Conservation (phyloP, 2,888 invertebrate genomes). For the Tenthredo livida region DNA sequence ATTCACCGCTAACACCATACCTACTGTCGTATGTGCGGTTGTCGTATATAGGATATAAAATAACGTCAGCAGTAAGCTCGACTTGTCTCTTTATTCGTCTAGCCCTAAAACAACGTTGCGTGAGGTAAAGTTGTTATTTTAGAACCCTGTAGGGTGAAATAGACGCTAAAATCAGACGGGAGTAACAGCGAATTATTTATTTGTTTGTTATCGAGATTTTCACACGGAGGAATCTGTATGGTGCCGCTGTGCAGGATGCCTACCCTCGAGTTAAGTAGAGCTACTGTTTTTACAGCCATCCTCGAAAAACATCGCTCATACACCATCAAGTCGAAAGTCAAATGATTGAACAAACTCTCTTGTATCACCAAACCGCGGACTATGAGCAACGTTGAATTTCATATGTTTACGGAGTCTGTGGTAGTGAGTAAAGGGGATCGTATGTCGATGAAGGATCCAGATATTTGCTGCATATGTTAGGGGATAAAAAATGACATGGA, state of each 20-base stretch:
- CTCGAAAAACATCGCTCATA: constrained; percentile 26
- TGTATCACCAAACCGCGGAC: not conserved
- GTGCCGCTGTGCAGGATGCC: not conserved
- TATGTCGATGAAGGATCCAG: too few species aligned
- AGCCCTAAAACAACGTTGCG: constrained; percentile 51
- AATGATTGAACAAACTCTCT: constrained; percentile 7
- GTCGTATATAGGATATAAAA: not conserved
- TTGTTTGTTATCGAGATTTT: constrained; percentile 54
- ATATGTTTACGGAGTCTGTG: too few species aligned
- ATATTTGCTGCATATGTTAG: too few species aligned
- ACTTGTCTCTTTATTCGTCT: constrained; percentile 44
- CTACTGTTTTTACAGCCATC: constrained; percentile 30
- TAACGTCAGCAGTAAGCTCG: not conserved
- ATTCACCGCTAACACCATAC: not conserved
- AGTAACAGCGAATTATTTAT: constrained; percentile 43
- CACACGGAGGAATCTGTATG: not conserved
- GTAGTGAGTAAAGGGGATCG: too few species aligned
- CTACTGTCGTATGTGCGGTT: not conserved
- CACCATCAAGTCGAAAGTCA: not conserved
- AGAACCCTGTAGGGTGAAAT: constrained; percentile 8
- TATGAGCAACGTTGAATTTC: not conserved
- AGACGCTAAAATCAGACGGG: constrained; percentile 5
- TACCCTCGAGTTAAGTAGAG: not conserved
- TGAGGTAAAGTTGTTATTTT: constrained; percentile 30
- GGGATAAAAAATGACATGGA: too few species aligned